phyloP scores from a whole-genome alignment of 2,797 vertebrate species.

The Iguana delicatissima region DNA sequence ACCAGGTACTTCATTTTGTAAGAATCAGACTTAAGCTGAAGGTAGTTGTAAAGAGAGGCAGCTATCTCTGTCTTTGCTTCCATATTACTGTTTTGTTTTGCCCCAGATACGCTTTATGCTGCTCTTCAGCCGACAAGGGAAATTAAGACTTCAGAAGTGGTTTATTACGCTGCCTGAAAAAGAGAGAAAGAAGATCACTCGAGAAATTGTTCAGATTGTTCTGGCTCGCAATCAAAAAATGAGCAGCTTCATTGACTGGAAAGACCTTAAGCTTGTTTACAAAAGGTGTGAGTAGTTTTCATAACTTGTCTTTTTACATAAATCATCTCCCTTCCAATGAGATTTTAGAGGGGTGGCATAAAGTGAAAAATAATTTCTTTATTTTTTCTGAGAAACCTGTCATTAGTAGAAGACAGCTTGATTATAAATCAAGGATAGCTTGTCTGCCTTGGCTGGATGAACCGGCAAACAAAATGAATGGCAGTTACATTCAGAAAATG shows the following conservation, averaged over 20 bases:
- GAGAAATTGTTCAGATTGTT: slow-evolving; percentile 93
- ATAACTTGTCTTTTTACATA: slow-evolving; percentile 43
- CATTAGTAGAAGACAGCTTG: background rate
- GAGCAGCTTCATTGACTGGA: slow-evolving; percentile 97
- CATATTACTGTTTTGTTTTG: slow-evolving; percentile 61
- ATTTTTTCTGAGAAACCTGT: background rate
- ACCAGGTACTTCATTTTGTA: background rate
- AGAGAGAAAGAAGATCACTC: slow-evolving; percentile 94
- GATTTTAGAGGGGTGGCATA: background rate
- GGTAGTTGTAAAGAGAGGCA: background rate
- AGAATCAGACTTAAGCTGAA: background rate
- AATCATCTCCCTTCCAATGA: background rate
- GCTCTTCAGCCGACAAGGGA: slow-evolving; percentile 98
- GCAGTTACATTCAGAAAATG: slow-evolving; percentile 26
- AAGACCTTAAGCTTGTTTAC: slow-evolving; percentile 97
- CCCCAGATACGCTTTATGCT: slow-evolving; percentile 94
- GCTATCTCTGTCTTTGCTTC: slow-evolving; percentile 19
- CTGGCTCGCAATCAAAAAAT: slow-evolving; percentile 90
- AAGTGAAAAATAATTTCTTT: background rate
- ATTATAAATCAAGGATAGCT: background rate
- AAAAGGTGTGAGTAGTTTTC: slow-evolving; percentile 90
- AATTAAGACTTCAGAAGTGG: slow-evolving; percentile 97
- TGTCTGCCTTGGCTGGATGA: slow-evolving; percentile 25
- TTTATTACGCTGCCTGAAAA: slow-evolving; percentile 90
- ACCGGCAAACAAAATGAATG: slow-evolving; percentile 14